A percentile compares a stretch with the other conserved stretches of the same genome.
Evolutionary conservation across 2,888 invertebrate genomes (phyloP).

Genomic region (Tribolium freemani): DNA sequence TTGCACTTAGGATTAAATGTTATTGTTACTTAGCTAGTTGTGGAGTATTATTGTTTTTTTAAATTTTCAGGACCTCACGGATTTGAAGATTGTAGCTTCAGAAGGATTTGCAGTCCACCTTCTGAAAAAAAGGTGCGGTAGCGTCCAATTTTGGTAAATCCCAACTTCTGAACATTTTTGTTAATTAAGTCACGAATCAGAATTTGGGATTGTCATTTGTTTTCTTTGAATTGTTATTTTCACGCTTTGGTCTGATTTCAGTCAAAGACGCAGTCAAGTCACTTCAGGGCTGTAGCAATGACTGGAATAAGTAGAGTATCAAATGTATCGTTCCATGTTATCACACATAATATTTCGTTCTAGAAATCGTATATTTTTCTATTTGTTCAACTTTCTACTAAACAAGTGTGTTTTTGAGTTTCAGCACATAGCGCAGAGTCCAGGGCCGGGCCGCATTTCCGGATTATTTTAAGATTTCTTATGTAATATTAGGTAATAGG

Average conservation of each 20-base stretch:
- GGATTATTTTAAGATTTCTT: neutral
- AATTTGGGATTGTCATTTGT: constrained; percentile 13
- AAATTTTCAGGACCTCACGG: constrained; percentile 56
- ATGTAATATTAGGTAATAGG: constrained; percentile 11
- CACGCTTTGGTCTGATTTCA: constrained; percentile 56
- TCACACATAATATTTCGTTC: constrained; percentile 34
- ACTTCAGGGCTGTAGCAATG: constrained; percentile 42
- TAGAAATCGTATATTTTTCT: constrained; percentile 33
- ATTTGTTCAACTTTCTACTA: constrained; percentile 41
- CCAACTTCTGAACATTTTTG: constrained; percentile 50
- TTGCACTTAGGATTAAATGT: constrained; percentile 51
- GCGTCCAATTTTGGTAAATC: constrained; percentile 49
- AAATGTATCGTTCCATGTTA: constrained; percentile 57
- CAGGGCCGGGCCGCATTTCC: neutral
- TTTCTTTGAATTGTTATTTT: constrained; percentile 42
- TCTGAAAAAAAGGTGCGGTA: constrained; percentile 58
- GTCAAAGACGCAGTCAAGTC: constrained; percentile 47
- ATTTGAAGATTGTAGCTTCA: constrained; percentile 39
- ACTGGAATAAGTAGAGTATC: constrained; percentile 55
- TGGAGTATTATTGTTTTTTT: constrained; percentile 50
- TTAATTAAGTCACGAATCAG: constrained; percentile 16
- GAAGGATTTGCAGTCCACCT: constrained; percentile 55
- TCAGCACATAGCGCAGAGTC: constrained; percentile 43
- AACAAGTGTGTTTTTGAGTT: constrained; percentile 52
- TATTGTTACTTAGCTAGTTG: constrained; percentile 43